These are phyloP conservation scores for Augochlorella aurata DNA, from an alignment of 2,888 invertebrate species.

Conservation along the genomic window DNA sequence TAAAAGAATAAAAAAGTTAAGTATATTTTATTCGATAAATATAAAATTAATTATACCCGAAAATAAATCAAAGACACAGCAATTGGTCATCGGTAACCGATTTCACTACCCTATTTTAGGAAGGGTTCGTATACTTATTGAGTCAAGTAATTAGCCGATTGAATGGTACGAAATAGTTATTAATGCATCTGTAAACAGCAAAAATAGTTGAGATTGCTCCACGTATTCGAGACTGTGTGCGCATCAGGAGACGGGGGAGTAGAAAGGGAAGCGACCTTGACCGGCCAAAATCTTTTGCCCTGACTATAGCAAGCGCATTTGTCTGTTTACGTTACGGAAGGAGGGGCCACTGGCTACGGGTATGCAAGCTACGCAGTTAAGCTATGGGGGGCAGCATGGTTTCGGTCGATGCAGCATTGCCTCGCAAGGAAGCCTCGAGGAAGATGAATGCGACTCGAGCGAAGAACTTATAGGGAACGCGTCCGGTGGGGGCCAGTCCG, in stretches of 20 bases:
- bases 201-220: neutral
- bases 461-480: conserved; percentile 80
- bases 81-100: too few relatives aligned
- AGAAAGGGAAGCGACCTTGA: conserved; percentile 14
- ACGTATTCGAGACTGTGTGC: too few relatives aligned
- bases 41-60: too few relatives aligned
- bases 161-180: too few relatives aligned
- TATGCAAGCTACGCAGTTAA: conserved; percentile 79
- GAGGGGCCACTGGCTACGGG: conserved; percentile 75
- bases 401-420: conserved; percentile 80
- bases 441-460: conserved; percentile 81
- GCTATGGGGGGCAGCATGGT: conserved; percentile 79
- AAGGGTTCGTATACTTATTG: too few relatives aligned
- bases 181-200: neutral
- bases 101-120: too few relatives aligned
- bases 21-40: too few relatives aligned
- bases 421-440: conserved; percentile 80
- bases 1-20: too few relatives aligned
- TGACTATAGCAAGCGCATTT: conserved; percentile 70
- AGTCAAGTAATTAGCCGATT: too few relatives aligned
- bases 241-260: too few relatives aligned
- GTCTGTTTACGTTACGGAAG: conserved; percentile 79
- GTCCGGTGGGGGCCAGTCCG: conserved; percentile 77
- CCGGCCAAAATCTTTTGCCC: conserved; percentile 24
- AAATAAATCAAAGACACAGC: too few relatives aligned